A percentile compares a stretch with the other conserved stretches of the same genome.
Evolutionary conservation across 2,888 invertebrate species (phyloP).

Genomic region (Anthophora plumipes): DNA sequence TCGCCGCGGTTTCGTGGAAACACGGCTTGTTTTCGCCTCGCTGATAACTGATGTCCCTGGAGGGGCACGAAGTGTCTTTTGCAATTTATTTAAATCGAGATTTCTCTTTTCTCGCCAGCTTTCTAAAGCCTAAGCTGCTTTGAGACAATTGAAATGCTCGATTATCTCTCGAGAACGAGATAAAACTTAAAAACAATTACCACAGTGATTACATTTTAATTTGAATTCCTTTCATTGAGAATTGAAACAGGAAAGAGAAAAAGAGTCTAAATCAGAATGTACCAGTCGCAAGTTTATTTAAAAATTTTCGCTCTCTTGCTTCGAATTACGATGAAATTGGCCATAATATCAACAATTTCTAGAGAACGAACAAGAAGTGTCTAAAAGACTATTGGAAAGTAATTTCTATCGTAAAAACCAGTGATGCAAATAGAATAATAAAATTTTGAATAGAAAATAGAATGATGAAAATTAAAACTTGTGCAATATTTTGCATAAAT

Average conservation of each 20-base stretch:
- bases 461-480: background rate
- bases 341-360: background rate
- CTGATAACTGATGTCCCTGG: constrained; percentile 18
- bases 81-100: constrained; percentile 38
- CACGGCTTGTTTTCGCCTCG: constrained; percentile 18
- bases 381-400: too few species aligned
- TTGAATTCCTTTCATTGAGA: constrained; percentile 48
- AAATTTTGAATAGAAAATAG: background rate
- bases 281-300: constrained; percentile 33
- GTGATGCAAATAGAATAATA: too few species aligned
- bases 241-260: constrained; percentile 8
- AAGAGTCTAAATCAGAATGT: constrained; percentile 21
- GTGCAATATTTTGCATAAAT: too few species aligned
- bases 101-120: constrained; percentile 10
- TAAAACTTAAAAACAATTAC: constrained; percentile 27
- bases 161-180: background rate
- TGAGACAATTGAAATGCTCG: background rate
- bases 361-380: background rate
- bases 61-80: constrained; percentile 3
- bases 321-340: too few species aligned
- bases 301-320: background rate
- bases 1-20: constrained; percentile 2
- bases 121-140: background rate
- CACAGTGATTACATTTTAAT: constrained; percentile 28
- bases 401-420: too few species aligned